These are phyloP conservation scores for Alexandromys fortis DNA, from an alignment of 2,113 vertebrate species.

Conservation along the genomic window DNA sequence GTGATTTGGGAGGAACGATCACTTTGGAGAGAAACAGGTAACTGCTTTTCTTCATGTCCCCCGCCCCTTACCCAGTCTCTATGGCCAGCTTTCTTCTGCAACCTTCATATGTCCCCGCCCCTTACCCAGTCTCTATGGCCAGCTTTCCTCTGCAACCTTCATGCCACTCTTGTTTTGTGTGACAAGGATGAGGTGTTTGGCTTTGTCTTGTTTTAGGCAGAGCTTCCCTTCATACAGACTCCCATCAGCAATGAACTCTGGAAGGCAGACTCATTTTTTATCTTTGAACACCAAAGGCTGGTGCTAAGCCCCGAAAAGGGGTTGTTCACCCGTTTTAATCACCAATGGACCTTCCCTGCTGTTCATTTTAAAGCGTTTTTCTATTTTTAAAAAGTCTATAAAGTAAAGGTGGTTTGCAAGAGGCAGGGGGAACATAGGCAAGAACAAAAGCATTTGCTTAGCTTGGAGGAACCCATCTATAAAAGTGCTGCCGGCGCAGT, in stretches of 20 bases:
- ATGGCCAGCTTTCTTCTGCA: background rate
- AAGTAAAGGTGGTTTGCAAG: background rate
- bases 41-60: background rate
- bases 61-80: background rate
- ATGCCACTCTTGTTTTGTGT: background rate
- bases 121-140: background rate
- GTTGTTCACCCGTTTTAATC: conserved; percentile 10
- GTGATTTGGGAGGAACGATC: background rate
- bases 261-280: background rate
- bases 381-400: background rate
- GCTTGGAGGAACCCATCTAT: background rate
- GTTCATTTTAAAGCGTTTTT: background rate
- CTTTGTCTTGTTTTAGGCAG: background rate
- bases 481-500: background rate
- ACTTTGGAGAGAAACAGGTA: conserved; percentile 8
- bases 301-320: background rate
- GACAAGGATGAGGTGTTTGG: background rate
- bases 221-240: background rate
- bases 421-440: background rate
- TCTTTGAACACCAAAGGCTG: background rate
- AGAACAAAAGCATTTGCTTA: background rate
- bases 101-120: background rate
- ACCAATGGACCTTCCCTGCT: background rate
- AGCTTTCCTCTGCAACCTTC: background rate
- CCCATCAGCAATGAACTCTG: background rate